Conservation (phyloP, 2,888 invertebrate species). For the Oxystoma pomonae region DNA sequence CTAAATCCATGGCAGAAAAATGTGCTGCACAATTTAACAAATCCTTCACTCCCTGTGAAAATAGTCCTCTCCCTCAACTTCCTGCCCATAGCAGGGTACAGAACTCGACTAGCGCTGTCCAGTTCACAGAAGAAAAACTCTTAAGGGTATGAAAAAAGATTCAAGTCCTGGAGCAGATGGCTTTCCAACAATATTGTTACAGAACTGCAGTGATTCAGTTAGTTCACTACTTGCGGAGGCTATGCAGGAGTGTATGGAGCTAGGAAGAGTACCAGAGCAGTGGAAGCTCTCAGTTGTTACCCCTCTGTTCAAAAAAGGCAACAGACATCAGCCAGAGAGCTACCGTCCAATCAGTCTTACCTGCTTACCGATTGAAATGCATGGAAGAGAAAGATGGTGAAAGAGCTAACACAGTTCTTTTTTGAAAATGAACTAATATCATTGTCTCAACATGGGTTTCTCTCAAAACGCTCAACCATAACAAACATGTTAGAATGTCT, state of each 20-base stretch:
- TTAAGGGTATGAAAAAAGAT: not conserved
- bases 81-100: constrained; percentile 2
- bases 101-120: not conserved
- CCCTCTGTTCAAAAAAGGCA: constrained; percentile 2
- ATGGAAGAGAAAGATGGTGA: constrained; percentile 3
- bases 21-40: constrained; percentile 3
- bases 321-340: constrained; percentile 2
- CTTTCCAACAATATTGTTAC: constrained; percentile 2
- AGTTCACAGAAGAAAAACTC: constrained; percentile 5
- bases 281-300: constrained; percentile 5
- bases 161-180: not conserved
- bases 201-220: constrained; percentile 1
- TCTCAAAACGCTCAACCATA: not conserved
- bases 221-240: not conserved
- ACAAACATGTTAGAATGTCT: not conserved
- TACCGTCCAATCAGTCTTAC: constrained; percentile 5
- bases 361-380: not conserved
- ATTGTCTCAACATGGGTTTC: not conserved
- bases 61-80: not conserved
- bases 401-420: not conserved
- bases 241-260: constrained; percentile 3
- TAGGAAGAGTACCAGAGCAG: constrained; percentile 2
- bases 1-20: constrained; percentile 3
- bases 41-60: not conserved
- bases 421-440: constrained; percentile 1